phyloP scores from a whole-genome alignment of 1,140 invertebrate genomes.

The Halotydeus destructor region DNA sequence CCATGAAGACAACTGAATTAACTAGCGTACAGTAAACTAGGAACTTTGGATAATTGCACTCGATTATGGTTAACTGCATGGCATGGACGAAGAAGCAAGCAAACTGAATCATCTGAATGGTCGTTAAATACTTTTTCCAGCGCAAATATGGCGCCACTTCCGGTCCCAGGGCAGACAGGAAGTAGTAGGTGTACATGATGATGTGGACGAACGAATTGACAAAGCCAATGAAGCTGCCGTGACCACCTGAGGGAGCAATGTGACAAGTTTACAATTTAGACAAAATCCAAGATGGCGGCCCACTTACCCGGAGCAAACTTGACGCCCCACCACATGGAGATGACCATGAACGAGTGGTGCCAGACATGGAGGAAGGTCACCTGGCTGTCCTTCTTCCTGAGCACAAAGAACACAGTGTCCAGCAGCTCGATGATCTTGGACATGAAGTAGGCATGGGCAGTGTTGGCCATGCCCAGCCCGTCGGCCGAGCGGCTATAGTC shows the following conservation, averaged over 20 bases:
- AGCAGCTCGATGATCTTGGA: slow-evolving; percentile 8
- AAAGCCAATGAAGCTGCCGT: slow-evolving; percentile 49
- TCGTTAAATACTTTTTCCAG: slow-evolving; percentile 36
- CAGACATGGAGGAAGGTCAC: slow-evolving; percentile 72
- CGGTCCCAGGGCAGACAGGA: slow-evolving; percentile 32
- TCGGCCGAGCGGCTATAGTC: not conserved
- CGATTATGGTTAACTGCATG: slow-evolving; percentile 10
- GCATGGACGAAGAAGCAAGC: slow-evolving; percentile 5
- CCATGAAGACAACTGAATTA: slow-evolving; percentile 4
- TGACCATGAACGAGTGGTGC: slow-evolving; percentile 43
- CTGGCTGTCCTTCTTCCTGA: slow-evolving; percentile 54
- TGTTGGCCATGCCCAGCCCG: not conserved
- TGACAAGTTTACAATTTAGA: too few relatives aligned
- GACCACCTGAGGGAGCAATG: slow-evolving; percentile 40
- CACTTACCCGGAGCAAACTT: slow-evolving; percentile 11
- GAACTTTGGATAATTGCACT: slow-evolving; percentile 2
- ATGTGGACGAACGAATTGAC: slow-evolving; percentile 59
- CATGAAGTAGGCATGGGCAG: slow-evolving; percentile 6
- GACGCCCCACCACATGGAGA: slow-evolving; percentile 7
- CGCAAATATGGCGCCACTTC: slow-evolving; percentile 31
- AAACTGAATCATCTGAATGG: slow-evolving; percentile 27
- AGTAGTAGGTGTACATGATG: slow-evolving; percentile 36
- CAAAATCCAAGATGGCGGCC: too few relatives aligned
- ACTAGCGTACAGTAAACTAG: not conserved
- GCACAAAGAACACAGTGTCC: slow-evolving; percentile 15